Percentiles rank a stretch among this genome's conserved stretches.
These are phyloP conservation scores for Yponomeuta cagnagella DNA, from an alignment of 2,888 invertebrate genomes.

Conservation along the genomic window DNA sequence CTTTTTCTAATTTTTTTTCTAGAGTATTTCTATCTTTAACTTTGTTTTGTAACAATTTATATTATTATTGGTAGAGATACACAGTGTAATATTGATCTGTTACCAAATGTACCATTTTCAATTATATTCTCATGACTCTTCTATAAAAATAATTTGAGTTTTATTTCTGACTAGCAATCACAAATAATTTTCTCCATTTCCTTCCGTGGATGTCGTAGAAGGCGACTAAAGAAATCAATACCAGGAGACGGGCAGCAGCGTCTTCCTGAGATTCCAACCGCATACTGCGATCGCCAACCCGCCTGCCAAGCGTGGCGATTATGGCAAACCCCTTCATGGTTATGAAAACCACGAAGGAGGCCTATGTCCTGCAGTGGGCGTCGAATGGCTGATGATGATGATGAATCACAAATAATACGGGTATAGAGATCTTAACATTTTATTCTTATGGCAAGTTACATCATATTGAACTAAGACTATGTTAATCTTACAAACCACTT, in stretches of 20 bases:
- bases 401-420: background rate
- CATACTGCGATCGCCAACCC: no score
- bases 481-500: background rate
- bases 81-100: conserved; percentile 38
- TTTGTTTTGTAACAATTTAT: background rate
- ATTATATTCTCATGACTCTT: conserved; percentile 72
- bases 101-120: conserved; percentile 63
- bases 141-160: conserved; percentile 32
- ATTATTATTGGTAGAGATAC: conserved; percentile 12
- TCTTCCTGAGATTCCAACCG: no score
- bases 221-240: no score
- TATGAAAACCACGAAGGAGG: no score
- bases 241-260: no score
- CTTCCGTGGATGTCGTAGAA: no score
- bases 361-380: background rate
- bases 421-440: background rate
- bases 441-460: conserved; percentile 11
- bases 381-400: background rate
- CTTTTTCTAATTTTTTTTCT: conserved; percentile 19
- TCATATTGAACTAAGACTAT: background rate
- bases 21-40: conserved; percentile 16
- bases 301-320: no score
- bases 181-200: no score
- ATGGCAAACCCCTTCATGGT: no score
- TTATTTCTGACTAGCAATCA: conserved; percentile 29